Percentiles rank a stretch among this genome's conserved stretches.
phyloP scores from a whole-genome alignment of 2,113 vertebrate species.

The Cacatua alba region DNA sequence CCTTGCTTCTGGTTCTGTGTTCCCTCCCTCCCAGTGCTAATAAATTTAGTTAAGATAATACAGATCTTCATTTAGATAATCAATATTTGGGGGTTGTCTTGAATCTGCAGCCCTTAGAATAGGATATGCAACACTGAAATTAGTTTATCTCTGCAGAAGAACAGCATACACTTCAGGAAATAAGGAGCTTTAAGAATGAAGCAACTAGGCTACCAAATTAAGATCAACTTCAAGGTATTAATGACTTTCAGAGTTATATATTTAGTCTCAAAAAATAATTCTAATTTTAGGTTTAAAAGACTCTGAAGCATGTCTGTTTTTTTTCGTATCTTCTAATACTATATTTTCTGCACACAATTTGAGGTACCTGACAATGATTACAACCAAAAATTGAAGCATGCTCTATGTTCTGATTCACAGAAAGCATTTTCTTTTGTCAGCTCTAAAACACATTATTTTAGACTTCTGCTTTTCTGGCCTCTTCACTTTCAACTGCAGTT shows the following conservation, averaged over 20 bases:
- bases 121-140: constrained; percentile 21
- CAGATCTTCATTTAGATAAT: constrained; percentile 35
- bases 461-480: background rate
- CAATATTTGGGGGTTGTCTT: constrained; percentile 55
- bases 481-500: background rate
- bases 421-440: background rate
- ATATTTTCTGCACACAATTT: background rate
- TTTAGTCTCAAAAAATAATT: background rate
- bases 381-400: background rate
- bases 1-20: background rate
- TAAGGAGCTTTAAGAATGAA: constrained; percentile 1
- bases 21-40: background rate
- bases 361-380: background rate
- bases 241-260: background rate
- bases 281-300: background rate
- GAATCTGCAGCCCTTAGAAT: background rate
- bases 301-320: background rate
- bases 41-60: background rate
- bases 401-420: background rate
- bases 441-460: background rate
- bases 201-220: constrained; percentile 39
- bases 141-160: constrained; percentile 48
- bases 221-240: constrained; percentile 28
- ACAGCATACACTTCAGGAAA: constrained; percentile 24
- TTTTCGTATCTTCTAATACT: background rate